A percentile compares a stretch with the other conserved stretches of the same genome.
Evolutionary conservation across 2,888 invertebrate genomes (phyloP).

Genomic region (Rhogogaster chlorosoma): DNA sequence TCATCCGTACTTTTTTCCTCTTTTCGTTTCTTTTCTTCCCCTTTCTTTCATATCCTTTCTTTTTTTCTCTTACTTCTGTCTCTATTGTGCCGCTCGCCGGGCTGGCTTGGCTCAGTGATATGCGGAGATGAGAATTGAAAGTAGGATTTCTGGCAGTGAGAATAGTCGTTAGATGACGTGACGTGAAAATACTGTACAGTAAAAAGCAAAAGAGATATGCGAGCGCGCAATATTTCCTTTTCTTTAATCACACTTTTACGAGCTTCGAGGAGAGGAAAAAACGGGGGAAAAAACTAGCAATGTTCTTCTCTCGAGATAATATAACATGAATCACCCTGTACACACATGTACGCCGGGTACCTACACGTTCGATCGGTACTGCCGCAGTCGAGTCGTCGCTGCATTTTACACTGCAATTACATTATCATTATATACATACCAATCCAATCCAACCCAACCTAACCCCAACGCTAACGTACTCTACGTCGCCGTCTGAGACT

Average conservation of each 20-base stretch:
- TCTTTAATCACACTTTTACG: neutral
- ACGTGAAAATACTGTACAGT: neutral
- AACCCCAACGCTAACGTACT: neutral
- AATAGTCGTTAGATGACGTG: neutral
- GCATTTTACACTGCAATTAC: conserved; percentile 1
- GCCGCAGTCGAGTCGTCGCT: neutral
- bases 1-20: neutral
- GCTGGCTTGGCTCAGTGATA: neutral
- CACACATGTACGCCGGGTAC: neutral
- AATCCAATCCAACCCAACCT: neutral
- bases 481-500: neutral
- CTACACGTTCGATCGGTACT: neutral
- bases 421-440: neutral
- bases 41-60: neutral
- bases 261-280: neutral
- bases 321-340: neutral
- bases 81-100: neutral
- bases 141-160: conserved; percentile 4
- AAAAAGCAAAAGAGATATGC: neutral
- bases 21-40: neutral
- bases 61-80: neutral
- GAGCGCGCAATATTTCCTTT: neutral
- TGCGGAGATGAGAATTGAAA: neutral
- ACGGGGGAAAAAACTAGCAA: neutral
- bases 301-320: neutral